These are phyloP conservation scores for Eudyptes chrysolophus DNA, from an alignment of 2,113 vertebrate genomes.

Conservation along the genomic window DNA sequence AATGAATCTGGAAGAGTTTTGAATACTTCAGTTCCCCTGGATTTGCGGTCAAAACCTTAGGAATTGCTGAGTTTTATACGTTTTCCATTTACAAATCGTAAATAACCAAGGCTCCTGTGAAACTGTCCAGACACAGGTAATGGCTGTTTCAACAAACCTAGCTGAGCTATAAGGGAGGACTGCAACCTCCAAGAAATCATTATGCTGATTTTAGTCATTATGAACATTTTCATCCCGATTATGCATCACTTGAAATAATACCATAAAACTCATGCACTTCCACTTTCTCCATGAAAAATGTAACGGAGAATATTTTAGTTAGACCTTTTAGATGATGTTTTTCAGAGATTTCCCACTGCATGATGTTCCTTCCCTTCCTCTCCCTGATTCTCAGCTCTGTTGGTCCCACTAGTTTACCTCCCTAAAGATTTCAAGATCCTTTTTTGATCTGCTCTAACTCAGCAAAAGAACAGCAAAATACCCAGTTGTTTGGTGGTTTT, in stretches of 20 bases:
- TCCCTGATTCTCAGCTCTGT: background rate
- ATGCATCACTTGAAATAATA: background rate
- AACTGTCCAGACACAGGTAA: background rate
- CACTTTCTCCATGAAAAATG: background rate
- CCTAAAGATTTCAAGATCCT: background rate
- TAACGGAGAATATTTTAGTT: background rate
- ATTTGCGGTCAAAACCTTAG: background rate
- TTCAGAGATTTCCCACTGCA: background rate
- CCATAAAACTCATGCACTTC: background rate
- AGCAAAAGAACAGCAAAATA: background rate
- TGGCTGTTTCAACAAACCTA: background rate
- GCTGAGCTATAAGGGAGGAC: background rate
- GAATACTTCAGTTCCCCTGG: background rate
- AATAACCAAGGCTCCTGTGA: background rate
- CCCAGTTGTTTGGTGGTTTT: background rate
- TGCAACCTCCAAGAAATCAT: background rate
- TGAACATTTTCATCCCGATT: background rate
- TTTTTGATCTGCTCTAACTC: background rate
- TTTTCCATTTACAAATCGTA: background rate
- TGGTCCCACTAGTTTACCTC: background rate
- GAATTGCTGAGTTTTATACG: background rate
- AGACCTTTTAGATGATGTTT: background rate
- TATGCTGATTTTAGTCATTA: background rate
- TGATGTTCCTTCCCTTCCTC: background rate
- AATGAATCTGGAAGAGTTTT: background rate